Percentiles rank a stretch among this genome's conserved stretches.
Evolutionary conservation across 2,113 vertebrate species (phyloP).

Genomic region (Piliocolobus tephrosceles): DNA sequence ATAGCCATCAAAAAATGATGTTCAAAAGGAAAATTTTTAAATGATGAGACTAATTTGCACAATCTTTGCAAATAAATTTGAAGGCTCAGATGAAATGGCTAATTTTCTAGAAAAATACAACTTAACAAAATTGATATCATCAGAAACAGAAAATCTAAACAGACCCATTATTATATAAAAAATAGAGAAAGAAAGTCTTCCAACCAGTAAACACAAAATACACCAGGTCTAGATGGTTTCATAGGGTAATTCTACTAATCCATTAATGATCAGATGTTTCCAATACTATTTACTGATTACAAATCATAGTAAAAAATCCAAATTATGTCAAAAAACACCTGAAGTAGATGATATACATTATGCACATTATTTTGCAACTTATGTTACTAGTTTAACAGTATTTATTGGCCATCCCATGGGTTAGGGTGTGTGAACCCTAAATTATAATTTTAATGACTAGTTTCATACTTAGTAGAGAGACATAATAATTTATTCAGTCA

Average conservation of each 20-base stretch:
- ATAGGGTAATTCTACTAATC: neutral
- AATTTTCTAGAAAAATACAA: slow-evolving; percentile 29
- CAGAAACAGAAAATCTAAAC: neutral
- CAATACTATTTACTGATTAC: neutral
- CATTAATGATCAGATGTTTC: neutral
- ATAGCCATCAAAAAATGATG: neutral
- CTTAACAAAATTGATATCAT: neutral
- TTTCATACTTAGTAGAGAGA: neutral
- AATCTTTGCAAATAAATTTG: neutral
- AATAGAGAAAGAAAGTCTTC: neutral
- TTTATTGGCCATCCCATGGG: neutral
- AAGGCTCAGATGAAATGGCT: neutral
- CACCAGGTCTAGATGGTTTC: neutral
- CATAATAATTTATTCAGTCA: neutral
- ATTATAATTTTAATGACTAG: neutral
- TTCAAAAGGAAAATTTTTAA: neutral
- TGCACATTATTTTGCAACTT: neutral
- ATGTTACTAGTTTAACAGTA: neutral
- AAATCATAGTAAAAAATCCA: neutral
- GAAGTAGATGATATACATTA: neutral
- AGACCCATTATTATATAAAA: neutral
- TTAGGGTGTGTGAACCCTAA: neutral
- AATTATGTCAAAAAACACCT: neutral
- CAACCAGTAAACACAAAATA: neutral
- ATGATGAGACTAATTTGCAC: neutral